Evolutionary conservation across 2,797 vertebrate species (phyloP), one percentile per base, ranked within the genome.

Genomic region (Zalophus californianus): DNA sequence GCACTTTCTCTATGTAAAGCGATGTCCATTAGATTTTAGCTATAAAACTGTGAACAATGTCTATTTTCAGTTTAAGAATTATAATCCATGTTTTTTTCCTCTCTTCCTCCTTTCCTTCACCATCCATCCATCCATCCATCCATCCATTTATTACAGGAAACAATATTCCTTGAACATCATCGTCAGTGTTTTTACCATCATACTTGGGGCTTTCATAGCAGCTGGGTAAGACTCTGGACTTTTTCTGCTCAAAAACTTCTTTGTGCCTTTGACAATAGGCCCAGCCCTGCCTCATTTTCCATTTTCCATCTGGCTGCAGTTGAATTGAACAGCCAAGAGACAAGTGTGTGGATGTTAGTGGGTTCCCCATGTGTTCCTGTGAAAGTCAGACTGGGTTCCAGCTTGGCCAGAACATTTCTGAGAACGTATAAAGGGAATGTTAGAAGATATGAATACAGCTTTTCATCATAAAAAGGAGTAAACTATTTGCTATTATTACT

Each of bases 191-290:
- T 98, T 98, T 94, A 93, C 98, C 96, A 99, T 99, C 56, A 87
- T 99, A 77, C 70, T 99, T 5, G 99, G 99, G 4, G 99, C 99
- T 89, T 94, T 99, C 96, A 97, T 99, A 96, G 99, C 99, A 87
- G 99, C 99, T 88, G 99, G 99, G 99, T 99, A 99, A 99, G 98
- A 86, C 97, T 97, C 98, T 86, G 2, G 85, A 89, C 95, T 92
- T 25, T 92, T 97, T 95, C 56, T 73, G 85, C 1, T 7, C 78
- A 86, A 16, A 88, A 58, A 62, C 62, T 44, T 82, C 58, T 83
- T 86, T 98, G 95, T 70, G 92, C 91, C 95, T 68, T 72, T 86
- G 68, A 92, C 86, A 56, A 44, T 91, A 95, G 64, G 60, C 80
- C 78, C 52, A 58, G 58, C 11, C 78, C 14, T 85, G 13, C 52